A percentile compares a stretch with the other conserved stretches of the same genome.
These are phyloP conservation scores for Drosophila neotestacea DNA, from an alignment of 2,888 invertebrate species.

Conservation along the genomic window DNA sequence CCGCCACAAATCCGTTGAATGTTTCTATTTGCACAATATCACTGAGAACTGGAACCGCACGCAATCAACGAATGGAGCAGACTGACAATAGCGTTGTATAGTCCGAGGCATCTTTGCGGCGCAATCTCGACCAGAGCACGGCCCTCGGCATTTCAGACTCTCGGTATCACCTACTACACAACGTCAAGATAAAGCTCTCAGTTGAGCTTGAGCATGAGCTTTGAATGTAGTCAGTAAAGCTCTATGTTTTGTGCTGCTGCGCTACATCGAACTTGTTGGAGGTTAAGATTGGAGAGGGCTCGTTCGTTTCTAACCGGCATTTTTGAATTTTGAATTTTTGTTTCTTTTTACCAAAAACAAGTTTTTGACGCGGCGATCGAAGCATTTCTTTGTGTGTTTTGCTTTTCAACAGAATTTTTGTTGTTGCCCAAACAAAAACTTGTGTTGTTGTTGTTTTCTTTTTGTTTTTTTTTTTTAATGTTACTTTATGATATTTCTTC, in stretches of 20 bases:
- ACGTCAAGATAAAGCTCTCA: constrained; percentile 21
- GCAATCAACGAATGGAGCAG: constrained; percentile 63
- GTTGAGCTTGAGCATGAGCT: constrained; percentile 15
- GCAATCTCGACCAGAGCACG: constrained; percentile 59
- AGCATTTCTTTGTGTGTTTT: constrained; percentile 42
- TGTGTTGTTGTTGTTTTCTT: constrained; percentile 6
- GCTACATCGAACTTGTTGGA: constrained; percentile 62
- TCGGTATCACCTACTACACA: constrained; percentile 37
- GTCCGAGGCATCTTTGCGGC: constrained; percentile 68
- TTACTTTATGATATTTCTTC: constrained; percentile 21
- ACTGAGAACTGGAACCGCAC: constrained; percentile 59
- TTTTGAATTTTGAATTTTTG: constrained; percentile 57
- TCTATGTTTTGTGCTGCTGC: constrained; percentile 26
- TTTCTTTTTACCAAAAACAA: constrained; percentile 51
- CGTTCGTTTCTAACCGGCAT: constrained; percentile 69
- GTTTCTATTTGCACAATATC: constrained; percentile 12
- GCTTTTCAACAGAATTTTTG: constrained; percentile 43
- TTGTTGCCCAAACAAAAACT: constrained; percentile 42
- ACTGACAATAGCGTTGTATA: constrained; percentile 60
- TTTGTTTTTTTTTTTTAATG: not conserved
- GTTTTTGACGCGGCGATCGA: constrained; percentile 49
- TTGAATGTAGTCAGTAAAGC: constrained; percentile 37
- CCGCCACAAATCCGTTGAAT: constrained; percentile 47
- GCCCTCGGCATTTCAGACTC: constrained; percentile 23
- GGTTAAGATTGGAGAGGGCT: constrained; percentile 55